Base-by-base conservation (phyloP, 2,888 invertebrate genomes). In the Phengaris arion region DNA sequence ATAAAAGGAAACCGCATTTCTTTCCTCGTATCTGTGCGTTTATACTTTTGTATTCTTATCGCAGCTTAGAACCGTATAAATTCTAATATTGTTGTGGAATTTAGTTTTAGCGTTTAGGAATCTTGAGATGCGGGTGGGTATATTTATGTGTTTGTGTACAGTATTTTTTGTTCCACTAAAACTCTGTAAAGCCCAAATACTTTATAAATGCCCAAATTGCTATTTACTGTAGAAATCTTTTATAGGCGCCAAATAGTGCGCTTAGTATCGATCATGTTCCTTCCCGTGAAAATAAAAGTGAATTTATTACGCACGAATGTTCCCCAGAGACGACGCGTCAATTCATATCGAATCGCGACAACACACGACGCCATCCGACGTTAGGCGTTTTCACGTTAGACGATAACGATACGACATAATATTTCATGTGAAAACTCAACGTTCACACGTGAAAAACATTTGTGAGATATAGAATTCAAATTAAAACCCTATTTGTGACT, bases 281-380 rank as follows among this genome's bases (percentile, higher is more conserved):
- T 57, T 57, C 7, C 15, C 57, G 57, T 59, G 22, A 6, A 45
- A 45, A 64, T 64, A 45, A 64, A 59, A 64, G 6, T 64, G 35
- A 64, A 35, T 64, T 64, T 64, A 64, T 35, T 64, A 64, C 64
- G 45, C 64, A 64, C 35, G 64, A 64, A 64, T 35, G 64, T 64
- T 13, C 35, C 35, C 7, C 35, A 45, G 64, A 64, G 64, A 64
- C 45, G 15, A 1, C 22, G 22, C 22, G 59, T 59, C 22, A 59
- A 59, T 59, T 59, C 22, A 22, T 59, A 59, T 59, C 4, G 22
- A 22, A 59, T 35, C 6, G 13, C 64, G 9, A 22, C 59, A 10
- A 57, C 59, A 64, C 35, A 10, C 35, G 12, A 35, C 45, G 35
- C 64, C 64, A 64, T 64, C 6, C 13, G 6, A 45, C 64, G 4